These are phyloP conservation scores for Anagyrus pseudococci DNA, from an alignment of 2,888 invertebrate genomes.

Conservation along the genomic window DNA sequence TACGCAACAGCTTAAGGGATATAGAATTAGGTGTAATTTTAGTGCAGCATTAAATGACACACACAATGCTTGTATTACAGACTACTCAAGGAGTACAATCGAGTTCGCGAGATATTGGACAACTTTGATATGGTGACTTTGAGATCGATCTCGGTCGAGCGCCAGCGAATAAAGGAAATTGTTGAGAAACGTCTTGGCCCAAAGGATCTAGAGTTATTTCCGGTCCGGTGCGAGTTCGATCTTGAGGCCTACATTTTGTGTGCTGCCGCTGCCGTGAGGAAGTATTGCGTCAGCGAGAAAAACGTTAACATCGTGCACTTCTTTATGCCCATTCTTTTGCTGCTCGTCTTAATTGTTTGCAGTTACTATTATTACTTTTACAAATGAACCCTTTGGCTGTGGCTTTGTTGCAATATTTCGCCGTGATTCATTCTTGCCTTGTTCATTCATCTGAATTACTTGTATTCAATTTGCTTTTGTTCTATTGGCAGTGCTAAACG, in stretches of 20 bases:
- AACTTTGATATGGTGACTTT: constrained; percentile 48
- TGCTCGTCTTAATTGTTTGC: constrained; percentile 19
- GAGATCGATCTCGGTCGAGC: constrained; percentile 48
- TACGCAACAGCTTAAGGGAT: too few species aligned
- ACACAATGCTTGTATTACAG: constrained; percentile 36
- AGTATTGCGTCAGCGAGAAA: constrained; percentile 48
- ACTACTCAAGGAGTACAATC: constrained; percentile 45
- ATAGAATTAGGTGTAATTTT: too few species aligned
- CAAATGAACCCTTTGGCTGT: too few species aligned
- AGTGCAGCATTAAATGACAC: neutral
- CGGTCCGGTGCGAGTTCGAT: constrained; percentile 49
- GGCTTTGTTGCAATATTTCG: neutral
- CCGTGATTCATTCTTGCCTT: neutral
- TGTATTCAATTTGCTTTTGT: too few species aligned
- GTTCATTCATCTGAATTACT: too few species aligned
- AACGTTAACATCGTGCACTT: constrained; percentile 43
- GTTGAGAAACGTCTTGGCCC: constrained; percentile 44
- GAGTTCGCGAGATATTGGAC: constrained; percentile 48
- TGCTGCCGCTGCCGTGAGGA: constrained; percentile 49
- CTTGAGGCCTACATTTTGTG: constrained; percentile 53
- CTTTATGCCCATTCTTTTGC: constrained; percentile 34
- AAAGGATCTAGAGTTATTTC: constrained; percentile 49
- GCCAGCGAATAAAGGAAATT: constrained; percentile 47
- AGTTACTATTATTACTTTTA: constrained; percentile 6
- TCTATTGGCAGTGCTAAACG: too few species aligned